Conservation (phyloP, 2,888 invertebrate species). For the Acleris emargana region DNA sequence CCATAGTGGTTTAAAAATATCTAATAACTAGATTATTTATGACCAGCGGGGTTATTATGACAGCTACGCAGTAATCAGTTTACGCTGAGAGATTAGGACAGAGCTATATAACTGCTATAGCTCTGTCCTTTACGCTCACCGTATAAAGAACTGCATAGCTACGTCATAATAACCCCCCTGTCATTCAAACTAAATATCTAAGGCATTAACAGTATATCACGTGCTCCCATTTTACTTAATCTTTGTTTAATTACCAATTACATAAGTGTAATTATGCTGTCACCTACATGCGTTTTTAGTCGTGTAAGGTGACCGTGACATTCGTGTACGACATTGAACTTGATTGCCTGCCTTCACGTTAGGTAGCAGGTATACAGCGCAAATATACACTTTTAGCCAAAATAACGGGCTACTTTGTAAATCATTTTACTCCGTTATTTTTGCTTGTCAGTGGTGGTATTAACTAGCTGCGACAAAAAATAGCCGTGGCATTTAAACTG, state of each 20-base stretch:
- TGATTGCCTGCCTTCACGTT: conserved; percentile 1
- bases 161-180: too few species aligned
- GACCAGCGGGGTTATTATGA: too few species aligned
- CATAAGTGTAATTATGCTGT: background rate
- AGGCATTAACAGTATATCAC: background rate
- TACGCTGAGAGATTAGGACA: too few species aligned
- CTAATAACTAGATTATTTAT: too few species aligned
- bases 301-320: conserved; percentile 21
- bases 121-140: too few species aligned
- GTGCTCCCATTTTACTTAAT: conserved; percentile 1
- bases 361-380: background rate
- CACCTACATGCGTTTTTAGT: conserved; percentile 2
- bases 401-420: background rate
- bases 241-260: conserved; percentile 13
- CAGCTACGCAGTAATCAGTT: too few species aligned
- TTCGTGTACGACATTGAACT: conserved; percentile 15
- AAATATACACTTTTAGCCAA: background rate
- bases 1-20: too few species aligned
- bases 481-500: too few species aligned
- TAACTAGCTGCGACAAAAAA: background rate
- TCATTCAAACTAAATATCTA: too few species aligned
- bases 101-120: too few species aligned
- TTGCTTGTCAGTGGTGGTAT: background rate
- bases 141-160: too few species aligned
- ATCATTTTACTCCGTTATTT: background rate